Conservation (phyloP, 2,888 invertebrate genomes). For the Amphipyra berbera region DNA sequence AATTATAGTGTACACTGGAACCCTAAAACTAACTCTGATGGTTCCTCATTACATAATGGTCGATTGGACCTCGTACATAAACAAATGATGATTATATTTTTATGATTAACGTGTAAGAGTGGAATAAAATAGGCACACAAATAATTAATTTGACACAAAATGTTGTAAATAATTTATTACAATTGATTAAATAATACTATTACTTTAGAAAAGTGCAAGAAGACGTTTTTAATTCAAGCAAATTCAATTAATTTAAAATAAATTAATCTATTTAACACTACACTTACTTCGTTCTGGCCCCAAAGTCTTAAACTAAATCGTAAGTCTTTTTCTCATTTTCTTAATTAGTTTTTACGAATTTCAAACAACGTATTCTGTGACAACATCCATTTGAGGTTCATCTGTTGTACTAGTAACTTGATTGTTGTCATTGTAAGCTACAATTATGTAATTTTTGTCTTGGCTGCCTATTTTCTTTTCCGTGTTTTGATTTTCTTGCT, state of each 20-base stretch:
- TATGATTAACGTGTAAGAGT: too few relatives aligned
- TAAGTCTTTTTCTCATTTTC: constrained; percentile 2
- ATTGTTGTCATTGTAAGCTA: constrained; percentile 30
- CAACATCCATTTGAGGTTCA: constrained; percentile 16
- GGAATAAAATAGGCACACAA: too few relatives aligned
- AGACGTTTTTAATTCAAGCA: too few relatives aligned
- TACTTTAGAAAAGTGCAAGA: too few relatives aligned
- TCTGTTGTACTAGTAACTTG: constrained; percentile 29
- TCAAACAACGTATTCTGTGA: constrained; percentile 14
- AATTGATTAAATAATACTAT: too few relatives aligned
- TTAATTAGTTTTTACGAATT: neutral
- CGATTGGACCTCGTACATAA: too few relatives aligned
- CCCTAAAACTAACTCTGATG: too few relatives aligned
- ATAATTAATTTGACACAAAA: too few relatives aligned
- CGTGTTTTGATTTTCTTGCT: constrained; percentile 13
- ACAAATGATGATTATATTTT: too few relatives aligned
- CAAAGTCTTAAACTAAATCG: neutral
- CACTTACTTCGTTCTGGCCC: neutral
- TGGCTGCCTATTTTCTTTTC: constrained; percentile 8
- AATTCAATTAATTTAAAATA: neutral
- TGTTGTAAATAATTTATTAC: too few relatives aligned
- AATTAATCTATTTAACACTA: neutral
- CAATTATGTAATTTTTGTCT: constrained; percentile 33
- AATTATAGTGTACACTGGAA: too few relatives aligned
- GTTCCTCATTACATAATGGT: too few relatives aligned